Evolutionary conservation across 2,888 invertebrate genomes (phyloP).

Genomic region (Melanargia galathea): DNA sequence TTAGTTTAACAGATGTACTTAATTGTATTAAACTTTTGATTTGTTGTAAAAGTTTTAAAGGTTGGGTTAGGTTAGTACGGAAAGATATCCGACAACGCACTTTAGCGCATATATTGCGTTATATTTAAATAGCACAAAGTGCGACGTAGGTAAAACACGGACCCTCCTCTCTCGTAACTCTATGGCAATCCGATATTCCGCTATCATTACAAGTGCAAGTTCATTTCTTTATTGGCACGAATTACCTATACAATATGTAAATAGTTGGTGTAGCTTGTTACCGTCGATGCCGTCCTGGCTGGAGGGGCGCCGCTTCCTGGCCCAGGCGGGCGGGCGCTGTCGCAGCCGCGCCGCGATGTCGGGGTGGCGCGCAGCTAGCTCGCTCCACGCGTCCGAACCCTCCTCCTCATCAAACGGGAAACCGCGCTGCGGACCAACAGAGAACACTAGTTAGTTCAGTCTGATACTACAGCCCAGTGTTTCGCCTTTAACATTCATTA

Average conservation of each 20-base stretch:
- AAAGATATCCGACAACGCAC: no score
- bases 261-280: slow-evolving; percentile 46
- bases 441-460: neutral
- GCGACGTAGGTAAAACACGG: no score
- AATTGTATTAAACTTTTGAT: no score
- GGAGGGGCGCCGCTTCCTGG: slow-evolving; percentile 72
- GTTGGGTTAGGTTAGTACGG: no score
- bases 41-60: neutral
- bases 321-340: slow-evolving; percentile 77
- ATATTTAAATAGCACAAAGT: no score
- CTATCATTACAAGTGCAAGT: no score
- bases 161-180: no score
- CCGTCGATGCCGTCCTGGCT: slow-evolving; percentile 75
- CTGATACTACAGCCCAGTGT: neutral
- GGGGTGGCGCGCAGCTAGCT: slow-evolving; percentile 87
- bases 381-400: slow-evolving; percentile 84
- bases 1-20: slow-evolving; percentile 38
- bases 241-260: no score
- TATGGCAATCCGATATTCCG: no score
- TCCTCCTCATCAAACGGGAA: slow-evolving; percentile 87
- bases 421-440: slow-evolving; percentile 75
- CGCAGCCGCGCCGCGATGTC: slow-evolving; percentile 87
- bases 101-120: no score
- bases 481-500: no score
- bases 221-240: no score